Conservation (phyloP, 2,113 vertebrate species). For the Collichthys lucidus region DNA sequence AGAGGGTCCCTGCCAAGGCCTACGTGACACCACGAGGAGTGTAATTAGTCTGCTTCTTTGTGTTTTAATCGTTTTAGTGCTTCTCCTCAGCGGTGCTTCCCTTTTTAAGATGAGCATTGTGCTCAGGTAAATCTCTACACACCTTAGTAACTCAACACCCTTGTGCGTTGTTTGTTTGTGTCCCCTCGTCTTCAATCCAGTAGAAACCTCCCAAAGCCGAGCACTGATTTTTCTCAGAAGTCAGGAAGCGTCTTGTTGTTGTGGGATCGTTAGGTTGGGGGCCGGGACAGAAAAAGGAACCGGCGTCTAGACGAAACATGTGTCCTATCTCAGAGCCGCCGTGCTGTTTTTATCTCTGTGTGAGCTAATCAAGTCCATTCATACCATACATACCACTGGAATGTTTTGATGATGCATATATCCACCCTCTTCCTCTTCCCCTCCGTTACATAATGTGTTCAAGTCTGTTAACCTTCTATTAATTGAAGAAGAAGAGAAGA, state of each 20-base stretch:
- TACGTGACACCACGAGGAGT: background rate
- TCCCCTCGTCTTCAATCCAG: background rate
- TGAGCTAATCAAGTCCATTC: slow-evolving; percentile 58
- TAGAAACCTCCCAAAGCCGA: background rate
- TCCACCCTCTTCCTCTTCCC: slow-evolving; percentile 17
- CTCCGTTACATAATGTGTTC: background rate
- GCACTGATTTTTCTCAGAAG: slow-evolving; percentile 56
- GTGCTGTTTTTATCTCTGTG: slow-evolving; percentile 54
- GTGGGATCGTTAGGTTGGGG: slow-evolving; percentile 29
- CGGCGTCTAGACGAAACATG: slow-evolving; percentile 63
- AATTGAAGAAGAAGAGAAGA: background rate
- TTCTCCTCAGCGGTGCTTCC: background rate
- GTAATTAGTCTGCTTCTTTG: background rate
- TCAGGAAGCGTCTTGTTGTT: slow-evolving; percentile 69
- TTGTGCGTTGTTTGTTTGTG: background rate
- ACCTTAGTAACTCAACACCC: background rate
- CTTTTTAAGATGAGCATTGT: background rate
- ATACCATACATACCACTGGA: slow-evolving; percentile 6
- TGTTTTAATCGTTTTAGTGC: background rate
- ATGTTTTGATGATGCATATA: slow-evolving; percentile 26
- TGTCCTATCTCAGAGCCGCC: slow-evolving; percentile 61
- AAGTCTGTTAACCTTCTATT: slow-evolving; percentile 8
- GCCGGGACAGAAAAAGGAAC: slow-evolving; percentile 43
- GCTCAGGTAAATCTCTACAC: background rate
- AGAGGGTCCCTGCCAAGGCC: background rate